Percentiles rank a stretch among this genome's conserved stretches.
Evolutionary conservation across 2,113 vertebrate species (phyloP).

Genomic region (Leucoraja erinaceus): DNA sequence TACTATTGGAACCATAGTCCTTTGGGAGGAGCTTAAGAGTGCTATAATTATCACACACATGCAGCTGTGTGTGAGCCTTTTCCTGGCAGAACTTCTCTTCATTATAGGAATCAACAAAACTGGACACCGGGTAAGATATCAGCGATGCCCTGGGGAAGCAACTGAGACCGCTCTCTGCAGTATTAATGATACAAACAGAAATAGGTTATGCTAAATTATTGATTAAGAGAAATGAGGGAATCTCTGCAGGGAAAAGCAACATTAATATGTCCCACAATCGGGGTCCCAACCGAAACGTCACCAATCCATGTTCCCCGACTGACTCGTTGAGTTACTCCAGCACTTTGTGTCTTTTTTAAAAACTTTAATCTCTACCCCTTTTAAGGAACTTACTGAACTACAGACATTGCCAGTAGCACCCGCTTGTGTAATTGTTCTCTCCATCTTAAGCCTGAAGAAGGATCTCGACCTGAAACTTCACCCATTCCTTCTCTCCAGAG

Average conservation of each 20-base stretch:
- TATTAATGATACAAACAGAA: background rate
- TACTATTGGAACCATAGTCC: background rate
- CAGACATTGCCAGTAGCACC: background rate
- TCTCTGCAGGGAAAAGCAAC: too few relatives aligned
- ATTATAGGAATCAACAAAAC: background rate
- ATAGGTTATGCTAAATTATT: background rate
- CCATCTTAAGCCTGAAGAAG: too few relatives aligned
- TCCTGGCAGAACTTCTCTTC: slow-evolving; percentile 14
- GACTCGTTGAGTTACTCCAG: too few relatives aligned
- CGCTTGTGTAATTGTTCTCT: background rate
- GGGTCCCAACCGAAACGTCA: too few relatives aligned
- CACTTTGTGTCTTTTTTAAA: too few relatives aligned
- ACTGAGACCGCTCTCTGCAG: background rate
- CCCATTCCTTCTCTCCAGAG: too few relatives aligned
- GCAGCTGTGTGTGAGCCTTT: background rate
- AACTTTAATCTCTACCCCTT: background rate
- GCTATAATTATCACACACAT: background rate
- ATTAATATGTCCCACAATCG: too few relatives aligned
- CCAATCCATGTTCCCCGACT: too few relatives aligned
- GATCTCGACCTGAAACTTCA: too few relatives aligned
- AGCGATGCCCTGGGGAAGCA: background rate
- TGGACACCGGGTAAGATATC: background rate
- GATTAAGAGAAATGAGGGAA: background rate
- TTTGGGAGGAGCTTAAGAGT: background rate
- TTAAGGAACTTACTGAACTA: background rate